A percentile compares a stretch with the other conserved stretches of the same genome.
phyloP scores from a whole-genome alignment of 2,888 invertebrate species.

The Chrysodeixis includens region DNA sequence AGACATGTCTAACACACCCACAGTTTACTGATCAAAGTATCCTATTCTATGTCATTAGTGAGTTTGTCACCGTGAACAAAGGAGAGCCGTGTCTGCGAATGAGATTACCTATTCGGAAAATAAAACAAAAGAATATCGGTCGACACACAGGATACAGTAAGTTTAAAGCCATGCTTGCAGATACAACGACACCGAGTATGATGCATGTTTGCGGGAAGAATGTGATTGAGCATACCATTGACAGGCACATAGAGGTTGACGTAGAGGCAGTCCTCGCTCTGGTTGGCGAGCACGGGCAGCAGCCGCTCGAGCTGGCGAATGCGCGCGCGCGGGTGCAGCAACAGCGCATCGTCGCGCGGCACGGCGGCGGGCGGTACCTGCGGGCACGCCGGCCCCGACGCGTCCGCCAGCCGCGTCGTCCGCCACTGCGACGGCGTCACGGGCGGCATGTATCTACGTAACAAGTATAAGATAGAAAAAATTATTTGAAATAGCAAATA shows the following conservation, averaged over 20 bases:
- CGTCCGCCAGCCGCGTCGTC: conserved; percentile 93
- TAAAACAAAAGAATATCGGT: conserved; percentile 1
- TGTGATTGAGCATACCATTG: conserved; percentile 71
- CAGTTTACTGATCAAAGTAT: conserved; percentile 34
- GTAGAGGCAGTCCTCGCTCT: conserved; percentile 99
- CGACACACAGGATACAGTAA: neutral
- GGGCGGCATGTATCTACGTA: conserved; percentile 96
- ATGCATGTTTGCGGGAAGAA: neutral
- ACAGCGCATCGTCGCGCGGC: conserved; percentile 90
- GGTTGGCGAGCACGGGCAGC: conserved; percentile 95
- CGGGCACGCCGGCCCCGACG: conserved; percentile 96
- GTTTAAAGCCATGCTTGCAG: neutral
- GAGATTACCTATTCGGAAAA: conserved; percentile 26
- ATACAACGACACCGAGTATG: neutral
- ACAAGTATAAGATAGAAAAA: neutral
- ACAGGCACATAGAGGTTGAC: conserved; percentile 98
- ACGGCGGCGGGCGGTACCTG: conserved; percentile 90
- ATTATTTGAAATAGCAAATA: no score
- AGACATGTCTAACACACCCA: conserved; percentile 27
- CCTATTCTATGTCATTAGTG: conserved; percentile 39
- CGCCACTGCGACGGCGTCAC: conserved; percentile 97
- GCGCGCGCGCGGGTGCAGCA: conserved; percentile 94
- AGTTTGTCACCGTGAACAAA: conserved; percentile 35
- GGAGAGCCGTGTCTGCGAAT: conserved; percentile 37
- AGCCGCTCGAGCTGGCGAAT: conserved; percentile 95